Conservation (phyloP, 2,797 vertebrate species). For the Malacoraja senta region DNA sequence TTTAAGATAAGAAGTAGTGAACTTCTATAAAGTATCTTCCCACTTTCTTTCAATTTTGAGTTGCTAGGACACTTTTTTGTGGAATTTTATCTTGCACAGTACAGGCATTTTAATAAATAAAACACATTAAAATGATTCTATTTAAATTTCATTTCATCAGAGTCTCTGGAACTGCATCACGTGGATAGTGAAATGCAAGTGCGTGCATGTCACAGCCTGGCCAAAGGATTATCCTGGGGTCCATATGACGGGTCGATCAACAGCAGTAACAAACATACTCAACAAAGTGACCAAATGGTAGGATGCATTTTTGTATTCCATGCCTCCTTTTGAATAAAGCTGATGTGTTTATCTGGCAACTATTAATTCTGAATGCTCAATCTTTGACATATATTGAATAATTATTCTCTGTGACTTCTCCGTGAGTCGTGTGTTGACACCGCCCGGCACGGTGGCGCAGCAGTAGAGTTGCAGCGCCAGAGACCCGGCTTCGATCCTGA, state of each 20-base stretch:
- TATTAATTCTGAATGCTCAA: not conserved
- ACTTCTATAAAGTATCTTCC: not conserved
- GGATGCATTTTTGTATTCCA: not conserved
- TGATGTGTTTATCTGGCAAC: not conserved
- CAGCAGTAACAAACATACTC: slow-evolving; percentile 16
- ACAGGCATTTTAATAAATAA: not conserved
- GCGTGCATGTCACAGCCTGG: slow-evolving; percentile 56
- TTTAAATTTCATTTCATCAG: slow-evolving; percentile 53
- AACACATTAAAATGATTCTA: not conserved
- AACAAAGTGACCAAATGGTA: not conserved
- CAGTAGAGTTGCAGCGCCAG: too few species aligned
- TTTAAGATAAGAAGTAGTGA: not conserved
- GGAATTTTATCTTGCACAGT: not conserved
- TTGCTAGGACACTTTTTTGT: not conserved
- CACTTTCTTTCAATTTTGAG: not conserved
- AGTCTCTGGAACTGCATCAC: slow-evolving; percentile 64
- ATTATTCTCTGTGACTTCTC: not conserved
- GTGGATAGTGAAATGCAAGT: slow-evolving; percentile 55
- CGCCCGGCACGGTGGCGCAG: too few species aligned
- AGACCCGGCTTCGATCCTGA: too few species aligned
- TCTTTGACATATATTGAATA: not conserved
- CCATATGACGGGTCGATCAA: slow-evolving; percentile 65
- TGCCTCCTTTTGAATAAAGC: not conserved
- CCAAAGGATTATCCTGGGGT: slow-evolving; percentile 72
- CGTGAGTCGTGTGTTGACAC: too few species aligned